Evolutionary conservation across 2,797 vertebrate species (phyloP).

Genomic region (Notolabrus celidotus): DNA sequence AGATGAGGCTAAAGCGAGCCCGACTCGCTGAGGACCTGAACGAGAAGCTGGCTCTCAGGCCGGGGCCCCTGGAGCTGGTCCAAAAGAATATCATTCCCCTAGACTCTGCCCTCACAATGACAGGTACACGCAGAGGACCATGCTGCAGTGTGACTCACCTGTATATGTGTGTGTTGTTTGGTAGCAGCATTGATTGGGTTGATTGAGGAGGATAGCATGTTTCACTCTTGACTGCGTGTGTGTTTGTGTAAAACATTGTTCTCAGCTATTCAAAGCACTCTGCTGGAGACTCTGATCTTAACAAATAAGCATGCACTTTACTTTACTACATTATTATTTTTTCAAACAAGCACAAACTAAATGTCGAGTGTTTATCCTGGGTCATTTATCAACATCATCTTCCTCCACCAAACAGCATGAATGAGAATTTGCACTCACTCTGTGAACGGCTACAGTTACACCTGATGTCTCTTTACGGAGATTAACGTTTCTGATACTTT

Average conservation of each 20-base stretch:
- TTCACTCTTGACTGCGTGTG: not conserved
- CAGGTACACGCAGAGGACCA: slow-evolving; percentile 83
- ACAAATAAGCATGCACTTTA: slow-evolving; percentile 20
- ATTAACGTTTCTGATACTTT: too few relatives aligned
- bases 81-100: slow-evolving; percentile 94
- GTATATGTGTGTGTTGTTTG: slow-evolving; percentile 4
- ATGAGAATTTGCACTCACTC: not conserved
- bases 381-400: not conserved
- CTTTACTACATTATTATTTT: too few relatives aligned
- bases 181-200: not conserved
- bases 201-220: not conserved
- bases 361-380: not conserved
- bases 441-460: too few relatives aligned
- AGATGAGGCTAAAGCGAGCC: slow-evolving; percentile 93
- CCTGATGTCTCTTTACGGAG: too few relatives aligned
- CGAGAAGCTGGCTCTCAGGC: slow-evolving; percentile 92
- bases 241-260: slow-evolving; percentile 10
- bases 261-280: slow-evolving; percentile 1
- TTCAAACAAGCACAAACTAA: slow-evolving; percentile 7
- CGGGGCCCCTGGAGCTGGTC: slow-evolving; percentile 92
- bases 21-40: slow-evolving; percentile 92
- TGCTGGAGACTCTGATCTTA: slow-evolving; percentile 11
- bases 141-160: not conserved
- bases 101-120: slow-evolving; percentile 88
- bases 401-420: not conserved